These are phyloP conservation scores for Drosophila obscura DNA, from an alignment of 1,140 invertebrate species.

Conservation along the genomic window DNA sequence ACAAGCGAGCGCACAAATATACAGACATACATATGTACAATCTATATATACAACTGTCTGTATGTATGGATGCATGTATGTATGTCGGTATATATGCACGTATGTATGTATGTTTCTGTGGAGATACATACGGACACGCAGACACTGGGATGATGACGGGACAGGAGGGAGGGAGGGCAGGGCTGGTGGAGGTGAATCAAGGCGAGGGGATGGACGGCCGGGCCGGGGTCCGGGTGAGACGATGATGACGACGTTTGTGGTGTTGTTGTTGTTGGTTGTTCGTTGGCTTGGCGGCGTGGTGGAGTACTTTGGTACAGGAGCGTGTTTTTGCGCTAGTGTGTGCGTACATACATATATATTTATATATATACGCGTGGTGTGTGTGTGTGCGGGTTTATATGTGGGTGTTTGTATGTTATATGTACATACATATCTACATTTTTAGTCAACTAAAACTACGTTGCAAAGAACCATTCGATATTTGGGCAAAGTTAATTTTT, in stretches of 20 bases:
- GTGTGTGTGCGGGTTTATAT: slow-evolving; percentile 48
- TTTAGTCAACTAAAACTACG: slow-evolving; percentile 1
- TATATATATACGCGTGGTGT: slow-evolving; percentile 31
- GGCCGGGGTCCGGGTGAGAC: slow-evolving; percentile 50
- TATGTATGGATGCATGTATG: slow-evolving; percentile 38
- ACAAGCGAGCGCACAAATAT: slow-evolving; percentile 39
- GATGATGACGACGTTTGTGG: slow-evolving; percentile 70
- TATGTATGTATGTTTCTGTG: slow-evolving; percentile 13
- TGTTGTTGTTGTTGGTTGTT: slow-evolving; percentile 48
- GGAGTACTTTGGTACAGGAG: slow-evolving; percentile 77
- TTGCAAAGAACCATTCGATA: background rate
- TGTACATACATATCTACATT: background rate
- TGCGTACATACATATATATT: slow-evolving; percentile 37
- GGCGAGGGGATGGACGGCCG: slow-evolving; percentile 19
- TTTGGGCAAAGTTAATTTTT: slow-evolving; percentile 5
- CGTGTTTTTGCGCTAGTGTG: slow-evolving; percentile 74
- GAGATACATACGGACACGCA: slow-evolving; percentile 62
- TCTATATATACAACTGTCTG: slow-evolving; percentile 58
- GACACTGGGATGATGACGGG: slow-evolving; percentile 52
- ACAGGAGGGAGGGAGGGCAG: slow-evolving; percentile 36
- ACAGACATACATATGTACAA: slow-evolving; percentile 46
- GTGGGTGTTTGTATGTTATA: slow-evolving; percentile 11
- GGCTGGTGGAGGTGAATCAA: background rate
- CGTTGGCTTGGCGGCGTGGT: slow-evolving; percentile 65
- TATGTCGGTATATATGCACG: slow-evolving; percentile 38